Evolutionary conservation across 2,888 invertebrate genomes (phyloP), one percentile per base, ranked within the genome.

Genomic region (Oscheius sp.): DNA sequence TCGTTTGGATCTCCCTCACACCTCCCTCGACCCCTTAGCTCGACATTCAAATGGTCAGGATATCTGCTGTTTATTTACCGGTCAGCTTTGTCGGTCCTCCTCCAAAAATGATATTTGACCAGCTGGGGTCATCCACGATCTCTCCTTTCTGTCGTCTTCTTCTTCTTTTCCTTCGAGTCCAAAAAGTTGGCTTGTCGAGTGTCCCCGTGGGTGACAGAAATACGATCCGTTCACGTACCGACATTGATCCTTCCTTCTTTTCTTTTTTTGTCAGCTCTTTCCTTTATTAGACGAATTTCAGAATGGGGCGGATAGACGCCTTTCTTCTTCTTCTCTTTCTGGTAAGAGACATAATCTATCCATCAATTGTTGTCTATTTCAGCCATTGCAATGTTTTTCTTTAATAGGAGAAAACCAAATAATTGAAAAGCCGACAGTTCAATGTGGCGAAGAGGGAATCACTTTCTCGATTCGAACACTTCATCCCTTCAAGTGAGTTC

Each of bases 381-480:
- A 66, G 66, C 66, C 66, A 7, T 7, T 49, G 6, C 0, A 49
- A 7, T 21, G 27, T 25, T 16, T 27, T 6, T 23, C 66, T 0
- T 2, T 66, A 5, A 52, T 29, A 13, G 71, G 61, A 23, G 83
- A 84, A 61, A 85, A 84, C 72, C 81, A 77, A 59, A 78, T 85
- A 2, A 71, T 83, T 2, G 84, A 82, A 6, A 66, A 69, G 49
- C 86, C 86, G 9, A 72, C 76, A 46, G 76, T 86, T 16, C 73
- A 79, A 56, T 86, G 86, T 68, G 73, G 74, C 59, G 81, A 80
- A 16, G 82, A 82, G 35, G 74, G 77, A 21, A 78, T 85, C 23
- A 78, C 75, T 5, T 83, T 86, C 63, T 61, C 77, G 0, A 79
- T 86, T 21, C 69, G 79, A 18, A 82, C 85, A 0, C 69, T 64